phyloP scores from a whole-genome alignment of 2,888 invertebrate species.

The Neuroscelio doddi region DNA sequence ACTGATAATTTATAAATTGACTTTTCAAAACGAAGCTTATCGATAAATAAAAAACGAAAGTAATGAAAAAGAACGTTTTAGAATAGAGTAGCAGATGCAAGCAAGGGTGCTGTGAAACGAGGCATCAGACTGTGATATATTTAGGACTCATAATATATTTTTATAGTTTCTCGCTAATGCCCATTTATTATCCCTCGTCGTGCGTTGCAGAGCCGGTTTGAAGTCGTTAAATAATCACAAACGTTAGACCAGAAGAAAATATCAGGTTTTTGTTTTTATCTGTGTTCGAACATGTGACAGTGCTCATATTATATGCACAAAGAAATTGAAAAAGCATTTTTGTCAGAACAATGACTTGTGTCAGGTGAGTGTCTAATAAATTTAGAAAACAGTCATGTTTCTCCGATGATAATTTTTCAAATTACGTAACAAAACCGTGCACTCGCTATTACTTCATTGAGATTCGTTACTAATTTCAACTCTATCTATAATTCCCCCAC shows the following conservation, averaged over 20 bases:
- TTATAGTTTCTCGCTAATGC: slow-evolving; percentile 53
- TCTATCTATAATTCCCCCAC: too few relatives aligned
- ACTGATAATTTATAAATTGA: too few relatives aligned
- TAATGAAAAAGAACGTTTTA: slow-evolving; percentile 28
- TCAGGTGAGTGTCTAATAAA: not conserved
- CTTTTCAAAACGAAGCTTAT: slow-evolving; percentile 26
- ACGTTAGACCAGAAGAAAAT: slow-evolving; percentile 22
- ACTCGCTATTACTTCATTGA: too few relatives aligned
- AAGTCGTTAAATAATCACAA: slow-evolving; percentile 51
- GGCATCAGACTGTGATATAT: slow-evolving; percentile 43
- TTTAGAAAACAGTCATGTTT: not conserved
- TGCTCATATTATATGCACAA: not conserved
- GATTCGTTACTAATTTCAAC: too few relatives aligned
- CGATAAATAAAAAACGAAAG: slow-evolving; percentile 31
- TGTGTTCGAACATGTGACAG: slow-evolving; percentile 18
- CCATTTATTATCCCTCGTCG: slow-evolving; percentile 52
- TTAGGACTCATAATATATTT: slow-evolving; percentile 51
- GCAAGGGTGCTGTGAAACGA: slow-evolving; percentile 36
- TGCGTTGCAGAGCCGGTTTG: slow-evolving; percentile 44
- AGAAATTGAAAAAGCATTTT: not conserved
- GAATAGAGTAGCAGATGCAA: slow-evolving; percentile 39
- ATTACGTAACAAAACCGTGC: too few relatives aligned
- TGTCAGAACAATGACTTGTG: too few relatives aligned
- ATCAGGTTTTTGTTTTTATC: slow-evolving; percentile 25
- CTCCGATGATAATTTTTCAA: too few relatives aligned